These are phyloP conservation scores for Monodelphis domestica DNA, from an alignment of 2,797 vertebrate species.

Conservation along the genomic window DNA sequence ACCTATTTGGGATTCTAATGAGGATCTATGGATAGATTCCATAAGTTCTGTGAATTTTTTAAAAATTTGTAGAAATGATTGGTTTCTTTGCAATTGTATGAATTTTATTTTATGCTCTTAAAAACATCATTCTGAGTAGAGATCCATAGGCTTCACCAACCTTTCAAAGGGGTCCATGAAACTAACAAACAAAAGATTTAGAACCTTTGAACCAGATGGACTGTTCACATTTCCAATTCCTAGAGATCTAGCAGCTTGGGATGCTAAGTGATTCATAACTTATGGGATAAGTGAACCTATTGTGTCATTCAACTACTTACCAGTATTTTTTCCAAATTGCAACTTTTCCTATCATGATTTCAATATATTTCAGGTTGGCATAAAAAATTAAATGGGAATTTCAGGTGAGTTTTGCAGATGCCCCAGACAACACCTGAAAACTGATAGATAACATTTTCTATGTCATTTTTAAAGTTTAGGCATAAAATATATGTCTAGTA, in stretches of 20 bases:
- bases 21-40: slow-evolving; percentile 9
- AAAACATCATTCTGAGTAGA: background rate
- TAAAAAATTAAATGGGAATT: too few species aligned
- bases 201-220: background rate
- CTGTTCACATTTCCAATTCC: background rate
- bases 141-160: background rate
- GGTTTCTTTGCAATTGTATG: background rate
- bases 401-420: too few species aligned
- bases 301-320: background rate
- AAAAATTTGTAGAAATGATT: background rate
- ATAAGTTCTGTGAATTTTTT: background rate
- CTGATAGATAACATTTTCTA: too few species aligned
- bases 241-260: background rate
- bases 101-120: background rate
- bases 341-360: too few species aligned
- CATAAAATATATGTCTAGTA: too few species aligned
- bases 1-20: background rate
- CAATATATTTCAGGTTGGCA: too few species aligned
- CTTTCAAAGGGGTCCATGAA: background rate
- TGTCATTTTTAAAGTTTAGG: too few species aligned
- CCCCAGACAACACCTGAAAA: too few species aligned
- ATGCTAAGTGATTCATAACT: background rate
- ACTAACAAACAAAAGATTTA: background rate
- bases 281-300: background rate
- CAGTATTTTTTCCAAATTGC: too few species aligned